Evolutionary conservation across 2,888 invertebrate genomes (phyloP).

Genomic region (Theristus sp.): DNA sequence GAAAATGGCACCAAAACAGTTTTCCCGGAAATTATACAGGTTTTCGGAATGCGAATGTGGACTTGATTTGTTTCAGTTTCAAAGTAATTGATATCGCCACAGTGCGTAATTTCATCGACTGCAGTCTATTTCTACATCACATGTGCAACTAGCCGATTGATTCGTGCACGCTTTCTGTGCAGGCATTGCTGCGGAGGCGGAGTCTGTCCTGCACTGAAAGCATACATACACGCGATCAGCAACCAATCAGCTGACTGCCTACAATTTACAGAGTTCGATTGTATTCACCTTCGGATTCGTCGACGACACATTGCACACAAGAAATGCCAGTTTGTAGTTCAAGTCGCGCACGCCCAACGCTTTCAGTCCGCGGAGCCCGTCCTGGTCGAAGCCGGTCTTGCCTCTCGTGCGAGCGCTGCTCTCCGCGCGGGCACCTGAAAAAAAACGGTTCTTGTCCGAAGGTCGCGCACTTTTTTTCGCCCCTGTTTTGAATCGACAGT

Average conservation of each 20-base stretch:
- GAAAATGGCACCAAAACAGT: background rate
- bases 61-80: no score
- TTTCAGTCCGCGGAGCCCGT: constrained; percentile 69
- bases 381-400: constrained; percentile 41
- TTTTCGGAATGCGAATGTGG: no score
- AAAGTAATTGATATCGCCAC: background rate
- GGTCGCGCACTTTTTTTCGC: background rate
- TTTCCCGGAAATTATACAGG: no score
- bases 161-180: no score
- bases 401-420: constrained; percentile 51
- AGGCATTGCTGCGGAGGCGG: no score
- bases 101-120: background rate
- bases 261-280: background rate
- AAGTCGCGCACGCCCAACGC: constrained; percentile 67
- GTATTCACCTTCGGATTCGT: constrained; percentile 51
- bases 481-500: background rate
- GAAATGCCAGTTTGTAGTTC: constrained; percentile 69
- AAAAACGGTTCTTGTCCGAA: background rate
- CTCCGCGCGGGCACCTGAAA: constrained; percentile 55
- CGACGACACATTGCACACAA: constrained; percentile 74
- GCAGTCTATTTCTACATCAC: no score
- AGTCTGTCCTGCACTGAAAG: no score
- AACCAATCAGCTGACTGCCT: background rate
- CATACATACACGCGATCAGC: no score
- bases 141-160: background rate